A percentile compares a stretch with the other conserved stretches of the same genome.
These are phyloP conservation scores for Patella depressa DNA, from an alignment of 2,888 invertebrate species.

Conservation along the genomic window DNA sequence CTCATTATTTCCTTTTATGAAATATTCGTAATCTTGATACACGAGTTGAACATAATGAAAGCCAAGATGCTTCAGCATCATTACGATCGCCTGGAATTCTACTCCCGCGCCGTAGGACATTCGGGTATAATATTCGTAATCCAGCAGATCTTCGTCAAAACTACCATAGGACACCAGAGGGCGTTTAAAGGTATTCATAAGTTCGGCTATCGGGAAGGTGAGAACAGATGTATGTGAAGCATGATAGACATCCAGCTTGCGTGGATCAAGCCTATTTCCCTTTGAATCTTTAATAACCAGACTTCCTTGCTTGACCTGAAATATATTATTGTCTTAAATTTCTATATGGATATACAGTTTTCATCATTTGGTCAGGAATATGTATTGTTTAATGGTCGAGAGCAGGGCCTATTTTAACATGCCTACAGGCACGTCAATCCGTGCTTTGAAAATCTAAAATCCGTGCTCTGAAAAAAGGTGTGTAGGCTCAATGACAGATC, in stretches of 20 bases:
- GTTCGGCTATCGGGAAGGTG: constrained; percentile 63
- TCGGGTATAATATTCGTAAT: constrained; percentile 52
- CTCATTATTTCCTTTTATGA: constrained; percentile 38
- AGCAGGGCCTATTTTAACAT: too few relatives aligned
- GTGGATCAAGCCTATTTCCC: constrained; percentile 50
- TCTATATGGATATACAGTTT: too few relatives aligned
- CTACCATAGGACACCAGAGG: constrained; percentile 72
- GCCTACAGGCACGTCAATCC: too few relatives aligned
- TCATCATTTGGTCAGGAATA: too few relatives aligned
- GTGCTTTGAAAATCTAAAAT: too few relatives aligned
- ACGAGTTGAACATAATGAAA: constrained; percentile 70
- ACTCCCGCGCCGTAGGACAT: constrained; percentile 45
- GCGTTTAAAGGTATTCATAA: constrained; percentile 73
- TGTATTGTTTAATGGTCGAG: too few relatives aligned
- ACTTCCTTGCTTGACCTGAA: constrained; percentile 46
- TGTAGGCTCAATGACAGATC: too few relatives aligned
- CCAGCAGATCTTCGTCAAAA: constrained; percentile 41
- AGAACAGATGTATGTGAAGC: constrained; percentile 46
- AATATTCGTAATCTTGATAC: constrained; percentile 53
- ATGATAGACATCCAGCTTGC: constrained; percentile 55
- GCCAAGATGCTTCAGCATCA: constrained; percentile 65
- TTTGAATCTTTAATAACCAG: constrained; percentile 42
- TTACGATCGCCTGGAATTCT: constrained; percentile 61
- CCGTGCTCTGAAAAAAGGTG: too few relatives aligned
- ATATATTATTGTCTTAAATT: constrained; percentile 22